Percentiles rank a stretch among this genome's conserved stretches.
phyloP scores from a whole-genome alignment of 2,888 invertebrate genomes.

The Atrina japonica region DNA sequence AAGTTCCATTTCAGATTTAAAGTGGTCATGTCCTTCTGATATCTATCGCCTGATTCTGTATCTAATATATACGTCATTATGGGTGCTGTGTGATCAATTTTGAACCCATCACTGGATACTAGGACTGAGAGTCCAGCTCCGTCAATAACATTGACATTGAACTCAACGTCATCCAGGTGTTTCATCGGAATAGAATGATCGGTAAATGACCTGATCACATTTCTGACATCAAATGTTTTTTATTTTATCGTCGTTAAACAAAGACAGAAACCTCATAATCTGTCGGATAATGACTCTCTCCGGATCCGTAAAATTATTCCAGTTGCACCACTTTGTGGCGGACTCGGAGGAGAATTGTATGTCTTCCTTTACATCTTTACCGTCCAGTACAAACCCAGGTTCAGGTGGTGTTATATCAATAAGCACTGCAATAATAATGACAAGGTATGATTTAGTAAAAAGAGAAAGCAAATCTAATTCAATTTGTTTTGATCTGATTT shows the following conservation, averaged over 20 bases:
- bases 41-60: neutral
- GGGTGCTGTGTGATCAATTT: constrained; percentile 52
- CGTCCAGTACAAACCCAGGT: constrained; percentile 34
- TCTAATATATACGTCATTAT: constrained; percentile 28
- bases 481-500: too few relatives aligned
- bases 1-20: constrained; percentile 33
- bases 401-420: constrained; percentile 40
- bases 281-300: constrained; percentile 35
- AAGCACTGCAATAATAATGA: constrained; percentile 29
- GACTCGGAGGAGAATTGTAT: constrained; percentile 31
- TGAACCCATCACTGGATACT: constrained; percentile 41
- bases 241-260: constrained; percentile 35
- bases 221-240: constrained; percentile 18
- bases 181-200: constrained; percentile 45
- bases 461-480: too few relatives aligned
- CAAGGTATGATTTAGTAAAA: too few relatives aligned
- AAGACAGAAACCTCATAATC: constrained; percentile 48
- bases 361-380: neutral
- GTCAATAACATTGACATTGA: constrained; percentile 44
- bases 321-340: constrained; percentile 21
- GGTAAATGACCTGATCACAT: constrained; percentile 17
- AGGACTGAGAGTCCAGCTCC: constrained; percentile 40
- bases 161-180: constrained; percentile 40
- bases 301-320: constrained; percentile 37
- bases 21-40: constrained; percentile 18